phyloP scores from a whole-genome alignment of 2,113 vertebrate genomes.

The Phyllostomus discolor region DNA sequence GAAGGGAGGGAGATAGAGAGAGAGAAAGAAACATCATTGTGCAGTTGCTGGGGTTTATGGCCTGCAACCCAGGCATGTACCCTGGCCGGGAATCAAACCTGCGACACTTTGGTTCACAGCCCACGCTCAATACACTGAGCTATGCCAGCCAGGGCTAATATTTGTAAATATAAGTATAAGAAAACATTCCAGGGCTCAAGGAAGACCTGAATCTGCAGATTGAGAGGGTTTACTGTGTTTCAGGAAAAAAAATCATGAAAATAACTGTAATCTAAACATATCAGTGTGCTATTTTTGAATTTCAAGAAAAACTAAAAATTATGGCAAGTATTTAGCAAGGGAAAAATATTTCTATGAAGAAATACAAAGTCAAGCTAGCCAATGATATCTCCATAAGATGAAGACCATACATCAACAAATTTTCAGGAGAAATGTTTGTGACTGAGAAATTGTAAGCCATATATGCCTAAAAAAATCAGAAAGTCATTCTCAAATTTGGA shows the following conservation, averaged over 20 bases:
- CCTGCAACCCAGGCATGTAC: too few relatives aligned
- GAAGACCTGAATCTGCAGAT: background rate
- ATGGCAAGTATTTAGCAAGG: slow-evolving; percentile 16
- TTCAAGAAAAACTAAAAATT: slow-evolving; percentile 37
- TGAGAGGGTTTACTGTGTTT: background rate
- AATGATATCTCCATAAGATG: background rate
- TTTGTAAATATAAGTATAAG: background rate
- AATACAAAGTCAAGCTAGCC: background rate
- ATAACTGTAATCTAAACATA: background rate
- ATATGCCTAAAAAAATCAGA: background rate
- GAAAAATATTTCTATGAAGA: background rate
- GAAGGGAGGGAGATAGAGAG: too few relatives aligned
- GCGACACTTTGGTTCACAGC: too few relatives aligned
- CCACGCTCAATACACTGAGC: too few relatives aligned
- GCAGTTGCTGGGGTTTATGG: too few relatives aligned
- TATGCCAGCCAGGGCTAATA: background rate
- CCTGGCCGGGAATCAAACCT: too few relatives aligned
- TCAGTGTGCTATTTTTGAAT: slow-evolving; percentile 2
- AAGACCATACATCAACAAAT: background rate
- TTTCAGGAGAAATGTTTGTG: slow-evolving; percentile 2
- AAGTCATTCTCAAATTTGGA: slow-evolving; percentile 36
- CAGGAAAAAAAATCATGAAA: slow-evolving; percentile 36
- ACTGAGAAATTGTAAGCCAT: background rate
- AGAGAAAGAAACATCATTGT: too few relatives aligned
- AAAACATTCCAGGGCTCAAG: background rate